Percentiles rank a stretch among this genome's conserved stretches.
phyloP scores from a whole-genome alignment of 2,113 vertebrate genomes.

The Carlito syrichta region DNA sequence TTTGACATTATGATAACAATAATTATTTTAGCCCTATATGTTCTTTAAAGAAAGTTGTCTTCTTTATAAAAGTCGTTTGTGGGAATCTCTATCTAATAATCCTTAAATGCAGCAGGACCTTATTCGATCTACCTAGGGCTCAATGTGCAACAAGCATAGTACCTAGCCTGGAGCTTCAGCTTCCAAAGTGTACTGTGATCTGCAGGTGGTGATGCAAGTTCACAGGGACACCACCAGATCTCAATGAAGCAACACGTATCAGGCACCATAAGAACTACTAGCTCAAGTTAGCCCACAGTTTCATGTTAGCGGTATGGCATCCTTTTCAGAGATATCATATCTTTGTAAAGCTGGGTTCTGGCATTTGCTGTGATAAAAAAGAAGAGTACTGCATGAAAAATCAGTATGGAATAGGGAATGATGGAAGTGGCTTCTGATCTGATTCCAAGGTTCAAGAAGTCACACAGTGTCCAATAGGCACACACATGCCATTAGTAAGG shows the following conservation, averaged over 20 bases:
- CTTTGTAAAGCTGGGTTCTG: neutral
- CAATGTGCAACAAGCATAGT: too few relatives aligned
- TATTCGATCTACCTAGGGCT: neutral
- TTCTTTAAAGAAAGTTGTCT: slow-evolving; percentile 22
- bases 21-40: neutral
- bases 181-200: neutral
- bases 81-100: neutral
- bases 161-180: neutral
- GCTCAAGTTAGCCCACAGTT: neutral
- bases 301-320: neutral
- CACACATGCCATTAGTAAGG: neutral
- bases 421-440: neutral
- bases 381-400: neutral
- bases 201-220: neutral
- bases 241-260: neutral
- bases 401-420: neutral
- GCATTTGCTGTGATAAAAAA: neutral
- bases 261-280: neutral
- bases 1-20: slow-evolving; percentile 25
- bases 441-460: neutral
- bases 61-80: neutral
- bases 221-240: neutral
- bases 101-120: neutral
- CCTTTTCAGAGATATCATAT: neutral
- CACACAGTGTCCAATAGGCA: neutral